Evolutionary conservation across 2,888 invertebrate genomes (phyloP).

Genomic region (Dryococelus australis): DNA sequence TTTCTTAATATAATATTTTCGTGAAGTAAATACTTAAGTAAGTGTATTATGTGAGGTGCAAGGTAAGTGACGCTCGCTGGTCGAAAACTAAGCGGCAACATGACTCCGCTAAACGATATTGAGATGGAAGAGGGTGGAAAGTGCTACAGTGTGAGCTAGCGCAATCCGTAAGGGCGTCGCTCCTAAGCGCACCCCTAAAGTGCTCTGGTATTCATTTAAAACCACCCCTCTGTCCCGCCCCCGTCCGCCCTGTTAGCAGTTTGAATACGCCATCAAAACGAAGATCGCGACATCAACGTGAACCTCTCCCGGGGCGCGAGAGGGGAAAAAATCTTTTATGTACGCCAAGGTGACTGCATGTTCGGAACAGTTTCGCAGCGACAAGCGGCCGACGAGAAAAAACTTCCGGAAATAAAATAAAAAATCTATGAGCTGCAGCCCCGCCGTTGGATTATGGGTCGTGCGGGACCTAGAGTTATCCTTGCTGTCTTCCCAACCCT

Average conservation of each 20-base stretch:
- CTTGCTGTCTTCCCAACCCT: background rate
- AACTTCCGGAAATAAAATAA: slow-evolving; percentile 42
- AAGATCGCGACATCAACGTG: slow-evolving; percentile 24
- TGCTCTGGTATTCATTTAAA: slow-evolving; percentile 38
- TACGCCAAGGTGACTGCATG: slow-evolving; percentile 33
- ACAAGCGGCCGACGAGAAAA: slow-evolving; percentile 30
- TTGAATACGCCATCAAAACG: slow-evolving; percentile 16
- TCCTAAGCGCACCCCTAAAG: background rate
- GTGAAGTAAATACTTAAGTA: too few relatives aligned
- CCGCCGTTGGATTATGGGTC: slow-evolving; percentile 40
- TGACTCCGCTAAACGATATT: too few relatives aligned
- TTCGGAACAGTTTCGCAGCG: background rate
- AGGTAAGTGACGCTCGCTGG: too few relatives aligned
- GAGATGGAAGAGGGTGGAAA: too few relatives aligned
- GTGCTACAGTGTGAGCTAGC: too few relatives aligned
- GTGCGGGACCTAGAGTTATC: slow-evolving; percentile 48
- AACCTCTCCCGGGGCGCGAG: slow-evolving; percentile 29
- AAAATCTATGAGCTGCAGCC: slow-evolving; percentile 41
- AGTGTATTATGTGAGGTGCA: too few relatives aligned
- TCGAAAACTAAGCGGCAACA: too few relatives aligned
- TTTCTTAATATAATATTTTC: too few relatives aligned
- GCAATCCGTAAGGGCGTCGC: background rate
- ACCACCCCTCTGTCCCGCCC: background rate
- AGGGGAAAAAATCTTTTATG: slow-evolving; percentile 44
- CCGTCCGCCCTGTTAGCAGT: background rate